Evolutionary conservation across 2,797 vertebrate species (phyloP), one percentile per base, ranked within the genome.

Genomic region (Eleutherodactylus coqui): DNA sequence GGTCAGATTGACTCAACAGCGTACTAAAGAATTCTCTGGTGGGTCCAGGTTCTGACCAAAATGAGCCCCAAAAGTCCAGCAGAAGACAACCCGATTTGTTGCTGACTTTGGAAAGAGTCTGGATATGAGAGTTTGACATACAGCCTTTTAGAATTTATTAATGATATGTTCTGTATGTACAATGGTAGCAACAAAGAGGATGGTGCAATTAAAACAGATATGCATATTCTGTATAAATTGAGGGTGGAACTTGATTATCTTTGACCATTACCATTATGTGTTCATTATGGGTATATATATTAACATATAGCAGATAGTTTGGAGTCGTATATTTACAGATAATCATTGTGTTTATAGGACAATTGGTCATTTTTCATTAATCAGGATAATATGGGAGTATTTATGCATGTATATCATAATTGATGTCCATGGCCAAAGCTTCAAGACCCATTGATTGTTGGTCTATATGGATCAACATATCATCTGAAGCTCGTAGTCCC

Each of bases 341-440:
- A 64, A 64, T 32, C 27, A 64, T 45, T 73, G 70, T 45, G 10
- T 73, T 27, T 6, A 73, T 14, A 24, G 70, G 47, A 36, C 19
- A 70, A 51, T 45, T 29, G 47, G 16, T 73, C 41, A 27, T 43
- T 73, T 38, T 73, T 73, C 70, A 73, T 45, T 8, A 41, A 45
- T 73, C 38, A 45, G 24, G 45, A 73, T 27, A 73, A 73, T 45
- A 73, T 45, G n/a, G 70, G 41, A 49, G 29, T 17, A 53, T 41
- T n/a, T 72, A 38, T 43, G 21, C 27, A 32, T 67, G 43, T 73
- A 73, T 73, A 73, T 45, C 41, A 45, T 45, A 73, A 73, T 73
- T n/a, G n/a, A 73, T 45, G 41, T 73, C 70, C 16, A 38, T 38
- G 34, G 21, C 24, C 41, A 45, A 41, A 27, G 75, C 19, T 36